phyloP scores from a whole-genome alignment of 2,797 vertebrate species.

The Hypotaenidia philippensis region DNA sequence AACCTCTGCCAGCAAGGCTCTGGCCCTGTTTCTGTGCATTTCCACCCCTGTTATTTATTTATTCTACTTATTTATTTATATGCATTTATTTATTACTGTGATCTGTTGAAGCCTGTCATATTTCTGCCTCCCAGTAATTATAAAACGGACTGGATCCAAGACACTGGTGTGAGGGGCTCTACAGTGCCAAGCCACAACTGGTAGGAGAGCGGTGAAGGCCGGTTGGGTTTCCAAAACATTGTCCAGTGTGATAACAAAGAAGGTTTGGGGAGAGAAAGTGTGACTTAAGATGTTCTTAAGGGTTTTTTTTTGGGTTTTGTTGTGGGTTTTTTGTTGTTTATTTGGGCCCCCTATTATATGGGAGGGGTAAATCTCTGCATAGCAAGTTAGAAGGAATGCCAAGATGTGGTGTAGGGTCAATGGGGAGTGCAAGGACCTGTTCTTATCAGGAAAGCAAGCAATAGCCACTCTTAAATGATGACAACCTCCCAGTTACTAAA shows the following conservation, averaged over 20 bases:
- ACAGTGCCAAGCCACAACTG: neutral
- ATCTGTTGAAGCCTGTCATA: neutral
- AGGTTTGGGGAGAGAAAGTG: neutral
- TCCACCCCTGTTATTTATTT: neutral
- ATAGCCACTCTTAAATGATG: neutral
- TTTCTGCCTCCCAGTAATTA: neutral
- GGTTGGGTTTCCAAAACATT: neutral
- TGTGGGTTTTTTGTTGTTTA: neutral
- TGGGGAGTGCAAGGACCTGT: neutral
- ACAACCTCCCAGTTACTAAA: neutral
- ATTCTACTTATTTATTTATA: neutral
- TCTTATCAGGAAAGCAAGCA: neutral
- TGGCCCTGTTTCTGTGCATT: neutral
- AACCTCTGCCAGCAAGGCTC: neutral
- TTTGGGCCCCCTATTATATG: neutral
- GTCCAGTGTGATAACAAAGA: fast-evolving
- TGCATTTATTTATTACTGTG: neutral
- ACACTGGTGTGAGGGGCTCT: neutral
- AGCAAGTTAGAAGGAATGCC: neutral
- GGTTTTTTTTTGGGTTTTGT: neutral
- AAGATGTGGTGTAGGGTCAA: neutral
- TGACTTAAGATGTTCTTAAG: neutral
- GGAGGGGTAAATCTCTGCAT: neutral
- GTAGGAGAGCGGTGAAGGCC: neutral
- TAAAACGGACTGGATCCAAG: neutral